Evolutionary conservation across 2,888 invertebrate species (phyloP), one percentile per base, ranked within the genome.

Genomic region (Polymixis flavicincta): DNA sequence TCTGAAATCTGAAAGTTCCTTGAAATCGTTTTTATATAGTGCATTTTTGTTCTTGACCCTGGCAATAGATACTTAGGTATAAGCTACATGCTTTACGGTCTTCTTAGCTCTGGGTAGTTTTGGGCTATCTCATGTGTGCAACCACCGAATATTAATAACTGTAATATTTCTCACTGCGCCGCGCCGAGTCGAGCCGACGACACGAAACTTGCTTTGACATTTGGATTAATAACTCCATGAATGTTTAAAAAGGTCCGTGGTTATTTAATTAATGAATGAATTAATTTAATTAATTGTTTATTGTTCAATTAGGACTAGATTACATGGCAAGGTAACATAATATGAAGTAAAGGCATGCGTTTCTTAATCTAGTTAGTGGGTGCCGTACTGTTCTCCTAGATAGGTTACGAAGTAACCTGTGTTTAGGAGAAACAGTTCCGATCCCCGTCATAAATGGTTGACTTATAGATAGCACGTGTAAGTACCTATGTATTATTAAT

Each of bases 121-220:
- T 89, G 86, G 91, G 92, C 89, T 94, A 95, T 95, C 95, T 95
- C 91, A 88, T 87, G 90, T 92, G 91, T 93, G 92, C 95, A 94
- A 92, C 93, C 93, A 90, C 92, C 92, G 92, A 94, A 93, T 95
- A 95, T 95, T 94, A 94, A 95, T 95, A 92, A 92, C 93, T 89
- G 87, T 93, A 94, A 95, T 95, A 95, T 94, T 92, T 95, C 94
- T 93, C 92, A 85, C n/a, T n/a, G n/a, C 89, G 88, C 89, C 91
- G 90, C 91, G 91, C 90, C 88, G 72, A 55, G 50, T 52, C 52
- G 90, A 90, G 89, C 87, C 91, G 93, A 92, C 92, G 94, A 94
- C 93, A 93, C 90, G 92, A 92, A 91, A 92, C 93, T 92, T 90
- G 90, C 92, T 90, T 71, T 92, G 93, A 93, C 93, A 91, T 89